These are phyloP conservation scores for Tenthredo distinguenda DNA, from an alignment of 2,888 invertebrate genomes.

Conservation along the genomic window DNA sequence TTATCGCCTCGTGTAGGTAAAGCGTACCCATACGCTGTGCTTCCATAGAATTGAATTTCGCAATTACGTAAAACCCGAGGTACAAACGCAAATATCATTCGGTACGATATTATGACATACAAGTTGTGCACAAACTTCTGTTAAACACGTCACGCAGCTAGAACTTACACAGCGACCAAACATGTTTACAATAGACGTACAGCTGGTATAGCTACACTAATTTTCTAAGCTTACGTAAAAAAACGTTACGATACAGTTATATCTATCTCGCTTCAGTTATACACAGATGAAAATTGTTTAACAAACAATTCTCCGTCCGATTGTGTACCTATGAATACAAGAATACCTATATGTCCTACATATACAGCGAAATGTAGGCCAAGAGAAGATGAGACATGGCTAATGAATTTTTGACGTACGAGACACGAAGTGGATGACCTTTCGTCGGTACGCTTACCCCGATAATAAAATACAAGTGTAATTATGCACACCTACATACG, in stretches of 20 bases:
- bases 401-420: constrained; percentile 30
- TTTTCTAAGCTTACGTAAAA: constrained; percentile 23
- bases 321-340: not conserved
- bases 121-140: not conserved
- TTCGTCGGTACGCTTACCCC: not conserved
- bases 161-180: not conserved
- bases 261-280: not conserved
- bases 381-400: constrained; percentile 38
- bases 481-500: not conserved
- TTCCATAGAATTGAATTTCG: not conserved
- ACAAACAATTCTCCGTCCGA: not conserved
- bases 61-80: not conserved
- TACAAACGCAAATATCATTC: not conserved
- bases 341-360: not conserved
- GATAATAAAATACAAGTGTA: not conserved
- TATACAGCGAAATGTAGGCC: constrained; percentile 2
- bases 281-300: constrained; percentile 5
- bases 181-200: not conserved
- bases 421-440: constrained; percentile 30
- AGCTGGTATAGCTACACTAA: not conserved
- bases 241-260: not conserved
- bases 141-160: not conserved
- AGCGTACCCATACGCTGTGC: not conserved
- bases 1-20: not conserved
- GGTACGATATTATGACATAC: not conserved